Percentiles rank a stretch among this genome's conserved stretches.
Conservation (phyloP, 2,113 vertebrate genomes). For the Opisthocomus hoazin region DNA sequence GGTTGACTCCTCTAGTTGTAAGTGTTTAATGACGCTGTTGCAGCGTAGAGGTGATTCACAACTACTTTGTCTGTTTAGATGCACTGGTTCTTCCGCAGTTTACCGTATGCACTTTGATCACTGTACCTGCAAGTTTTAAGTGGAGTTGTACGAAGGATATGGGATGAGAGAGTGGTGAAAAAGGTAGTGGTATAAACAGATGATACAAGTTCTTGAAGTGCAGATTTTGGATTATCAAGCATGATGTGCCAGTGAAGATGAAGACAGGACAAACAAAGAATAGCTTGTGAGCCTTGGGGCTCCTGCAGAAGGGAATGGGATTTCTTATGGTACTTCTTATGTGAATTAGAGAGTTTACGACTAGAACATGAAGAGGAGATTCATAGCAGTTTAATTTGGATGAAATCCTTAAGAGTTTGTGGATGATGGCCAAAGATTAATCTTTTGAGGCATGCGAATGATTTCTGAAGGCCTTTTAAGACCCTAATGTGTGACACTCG, state of each 20-base stretch:
- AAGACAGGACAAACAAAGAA: not conserved
- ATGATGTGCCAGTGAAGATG: not conserved
- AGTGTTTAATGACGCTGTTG: not conserved
- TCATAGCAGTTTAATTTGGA: not conserved
- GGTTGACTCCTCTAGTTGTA: not conserved
- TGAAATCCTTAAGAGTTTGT: not conserved
- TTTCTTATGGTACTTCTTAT: not conserved
- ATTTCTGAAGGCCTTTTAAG: not conserved
- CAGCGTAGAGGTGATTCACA: not conserved
- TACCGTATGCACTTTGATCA: rapidly evolving
- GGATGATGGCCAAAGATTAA: not conserved
- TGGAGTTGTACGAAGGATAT: not conserved
- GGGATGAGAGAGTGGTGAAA: not conserved
- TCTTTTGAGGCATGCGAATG: not conserved
- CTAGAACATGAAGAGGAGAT: not conserved
- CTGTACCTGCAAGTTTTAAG: not conserved
- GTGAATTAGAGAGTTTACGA: not conserved
- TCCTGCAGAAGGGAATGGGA: not conserved
- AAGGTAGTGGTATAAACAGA: not conserved
- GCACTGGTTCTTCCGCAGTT: not conserved
- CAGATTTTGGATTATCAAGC: not conserved
- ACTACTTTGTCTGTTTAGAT: not conserved
- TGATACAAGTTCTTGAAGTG: not conserved
- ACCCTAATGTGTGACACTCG: not conserved
- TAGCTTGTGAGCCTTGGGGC: not conserved